A percentile compares a stretch with the other conserved stretches of the same genome.
Evolutionary conservation across 2,113 vertebrate species (phyloP).

Genomic region (Gila orcuttii): DNA sequence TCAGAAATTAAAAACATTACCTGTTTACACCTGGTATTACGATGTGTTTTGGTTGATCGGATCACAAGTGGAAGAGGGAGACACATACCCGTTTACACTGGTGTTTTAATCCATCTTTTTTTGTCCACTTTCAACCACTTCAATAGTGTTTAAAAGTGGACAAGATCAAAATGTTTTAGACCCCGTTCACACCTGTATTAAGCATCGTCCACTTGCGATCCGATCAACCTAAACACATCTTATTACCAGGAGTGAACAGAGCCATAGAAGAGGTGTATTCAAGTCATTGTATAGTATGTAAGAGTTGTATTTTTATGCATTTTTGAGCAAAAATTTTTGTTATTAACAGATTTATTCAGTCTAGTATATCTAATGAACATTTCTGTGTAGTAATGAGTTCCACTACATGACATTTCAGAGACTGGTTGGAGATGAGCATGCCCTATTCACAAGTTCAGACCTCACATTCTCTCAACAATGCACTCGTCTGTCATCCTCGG

Average conservation of each 20-base stretch:
- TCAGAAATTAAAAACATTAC: background rate
- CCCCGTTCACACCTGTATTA: too few species aligned
- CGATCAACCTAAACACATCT: too few species aligned
- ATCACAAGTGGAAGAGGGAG: too few species aligned
- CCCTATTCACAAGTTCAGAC: slow-evolving; percentile 39
- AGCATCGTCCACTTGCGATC: too few species aligned
- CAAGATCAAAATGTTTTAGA: too few species aligned
- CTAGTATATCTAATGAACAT: background rate
- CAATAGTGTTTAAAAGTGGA: too few species aligned
- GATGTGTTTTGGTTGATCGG: too few species aligned
- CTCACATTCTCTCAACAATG: slow-evolving; percentile 55
- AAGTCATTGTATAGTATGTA: background rate
- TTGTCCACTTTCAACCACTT: too few species aligned
- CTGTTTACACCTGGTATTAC: too few species aligned
- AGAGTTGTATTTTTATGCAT: background rate
- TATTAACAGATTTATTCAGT: background rate
- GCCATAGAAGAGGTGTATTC: background rate
- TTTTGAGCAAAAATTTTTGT: background rate
- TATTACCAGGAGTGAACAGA: too few species aligned
- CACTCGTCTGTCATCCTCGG: slow-evolving; percentile 68
- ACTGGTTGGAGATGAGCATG: slow-evolving; percentile 41
- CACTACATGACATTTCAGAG: slow-evolving; percentile 37
- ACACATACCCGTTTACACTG: too few species aligned
- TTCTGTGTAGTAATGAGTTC: background rate
- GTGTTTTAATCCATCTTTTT: too few species aligned